phyloP scores from a whole-genome alignment of 2,797 vertebrate species.

The Sorex maritimensis region DNA sequence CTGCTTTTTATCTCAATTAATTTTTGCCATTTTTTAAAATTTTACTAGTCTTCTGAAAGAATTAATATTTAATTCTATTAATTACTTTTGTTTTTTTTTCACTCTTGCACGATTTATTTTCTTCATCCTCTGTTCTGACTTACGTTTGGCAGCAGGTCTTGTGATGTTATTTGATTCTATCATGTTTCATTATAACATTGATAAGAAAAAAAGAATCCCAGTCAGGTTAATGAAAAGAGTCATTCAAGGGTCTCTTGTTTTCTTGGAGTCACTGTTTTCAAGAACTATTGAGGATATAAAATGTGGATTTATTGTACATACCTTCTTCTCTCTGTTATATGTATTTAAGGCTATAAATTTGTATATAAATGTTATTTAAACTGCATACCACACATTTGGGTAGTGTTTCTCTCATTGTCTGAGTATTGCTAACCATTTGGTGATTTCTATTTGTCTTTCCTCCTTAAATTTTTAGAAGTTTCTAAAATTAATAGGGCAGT shows the following conservation, averaged over 20 bases:
- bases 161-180: not conserved
- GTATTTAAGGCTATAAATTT: not conserved
- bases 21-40: not conserved
- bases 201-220: not conserved
- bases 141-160: not conserved
- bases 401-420: constrained; percentile 20
- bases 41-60: constrained; percentile 54
- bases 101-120: constrained; percentile 3
- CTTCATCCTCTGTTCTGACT: constrained; percentile 20
- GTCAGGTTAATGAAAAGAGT: not conserved
- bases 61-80: constrained; percentile 11
- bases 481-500: constrained; percentile 50
- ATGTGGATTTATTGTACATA: not conserved
- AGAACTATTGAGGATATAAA: not conserved
- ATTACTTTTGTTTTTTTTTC: not conserved
- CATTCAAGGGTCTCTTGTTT: not conserved
- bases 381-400: not conserved
- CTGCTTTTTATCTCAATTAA: not conserved
- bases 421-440: not conserved
- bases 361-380: not conserved
- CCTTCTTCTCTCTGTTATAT: constrained; percentile 10
- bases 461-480: constrained; percentile 47
- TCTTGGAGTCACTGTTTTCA: not conserved
- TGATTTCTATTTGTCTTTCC: constrained; percentile 58
- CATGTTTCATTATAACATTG: not conserved